These are phyloP conservation scores for Bergia puertoricense DNA, from an alignment of 92 coral and sea anemone genomes.

Conservation along the genomic window DNA sequence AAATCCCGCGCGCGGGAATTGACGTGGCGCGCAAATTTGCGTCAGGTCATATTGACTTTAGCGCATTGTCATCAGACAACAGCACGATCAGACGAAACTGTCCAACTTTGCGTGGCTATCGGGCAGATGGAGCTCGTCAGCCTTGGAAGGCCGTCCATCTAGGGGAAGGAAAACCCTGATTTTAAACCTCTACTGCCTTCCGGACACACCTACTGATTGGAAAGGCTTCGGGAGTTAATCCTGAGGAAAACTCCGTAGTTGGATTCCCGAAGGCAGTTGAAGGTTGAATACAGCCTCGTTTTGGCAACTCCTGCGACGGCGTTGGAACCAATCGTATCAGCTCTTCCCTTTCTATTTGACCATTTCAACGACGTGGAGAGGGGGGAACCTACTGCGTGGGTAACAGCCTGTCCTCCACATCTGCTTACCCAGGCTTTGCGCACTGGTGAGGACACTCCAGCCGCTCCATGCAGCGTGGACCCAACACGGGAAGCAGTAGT, in stretches of 20 bases:
- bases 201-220: slow-evolving; percentile 22
- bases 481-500: slow-evolving; percentile 22
- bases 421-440: slow-evolving; percentile 3
- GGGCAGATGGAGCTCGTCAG: slow-evolving; percentile 61
- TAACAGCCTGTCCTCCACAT: neutral
- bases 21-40: no score
- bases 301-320: slow-evolving; percentile 42
- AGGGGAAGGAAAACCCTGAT: no score
- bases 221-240: slow-evolving; percentile 43
- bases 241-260: slow-evolving; percentile 21
- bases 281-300: neutral
- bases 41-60: no score
- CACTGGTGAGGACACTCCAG: slow-evolving; percentile 48
- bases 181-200: slow-evolving; percentile 47
- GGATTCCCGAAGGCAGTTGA: slow-evolving; percentile 37
- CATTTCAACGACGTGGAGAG: slow-evolving; percentile 22
- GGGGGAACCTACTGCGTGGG: slow-evolving; percentile 40
- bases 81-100: no score
- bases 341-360: slow-evolving; percentile 24
- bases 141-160: slow-evolving; percentile 56
- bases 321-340: slow-evolving; percentile 36
- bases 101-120: no score
- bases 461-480: neutral
- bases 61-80: no score
- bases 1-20: no score